Evolutionary conservation across 1,140 invertebrate species (phyloP).

Genomic region (Diplogasteroides magnus): DNA sequence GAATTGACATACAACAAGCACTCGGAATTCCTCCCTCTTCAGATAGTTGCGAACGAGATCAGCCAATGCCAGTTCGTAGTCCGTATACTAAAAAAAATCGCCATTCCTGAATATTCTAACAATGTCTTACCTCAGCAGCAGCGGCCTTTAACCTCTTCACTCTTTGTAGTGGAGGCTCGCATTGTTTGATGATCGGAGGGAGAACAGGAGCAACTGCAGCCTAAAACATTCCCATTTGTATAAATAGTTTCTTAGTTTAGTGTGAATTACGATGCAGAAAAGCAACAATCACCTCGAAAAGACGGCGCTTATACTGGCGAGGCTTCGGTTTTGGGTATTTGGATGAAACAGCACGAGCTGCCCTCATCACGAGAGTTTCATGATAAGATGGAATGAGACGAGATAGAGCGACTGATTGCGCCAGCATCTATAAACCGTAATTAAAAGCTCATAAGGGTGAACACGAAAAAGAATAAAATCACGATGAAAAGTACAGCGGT

Average conservation of each 20-base stretch:
- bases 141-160: background rate
- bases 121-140: background rate
- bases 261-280: conserved; percentile 31
- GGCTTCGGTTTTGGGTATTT: conserved; percentile 29
- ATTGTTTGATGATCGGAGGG: background rate
- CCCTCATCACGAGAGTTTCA: too few species aligned
- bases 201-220: background rate
- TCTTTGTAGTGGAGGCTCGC: background rate
- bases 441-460: too few species aligned
- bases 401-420: too few species aligned
- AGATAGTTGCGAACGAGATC: conserved; percentile 39
- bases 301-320: conserved; percentile 34
- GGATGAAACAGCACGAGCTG: conserved; percentile 19
- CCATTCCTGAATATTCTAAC: too few species aligned
- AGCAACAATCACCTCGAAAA: conserved; percentile 38
- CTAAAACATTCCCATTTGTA: background rate
- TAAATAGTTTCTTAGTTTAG: too few species aligned
- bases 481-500: too few species aligned
- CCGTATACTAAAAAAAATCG: conserved; percentile 31
- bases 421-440: too few species aligned
- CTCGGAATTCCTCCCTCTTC: conserved; percentile 30
- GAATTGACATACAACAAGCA: conserved; percentile 41
- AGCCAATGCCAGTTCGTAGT: conserved; percentile 40
- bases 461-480: too few species aligned
- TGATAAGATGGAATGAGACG: too few species aligned